Evolutionary conservation across 2,888 invertebrate genomes (phyloP), one percentile per base, ranked within the genome.

Genomic region (Cistogaster globosa): DNA sequence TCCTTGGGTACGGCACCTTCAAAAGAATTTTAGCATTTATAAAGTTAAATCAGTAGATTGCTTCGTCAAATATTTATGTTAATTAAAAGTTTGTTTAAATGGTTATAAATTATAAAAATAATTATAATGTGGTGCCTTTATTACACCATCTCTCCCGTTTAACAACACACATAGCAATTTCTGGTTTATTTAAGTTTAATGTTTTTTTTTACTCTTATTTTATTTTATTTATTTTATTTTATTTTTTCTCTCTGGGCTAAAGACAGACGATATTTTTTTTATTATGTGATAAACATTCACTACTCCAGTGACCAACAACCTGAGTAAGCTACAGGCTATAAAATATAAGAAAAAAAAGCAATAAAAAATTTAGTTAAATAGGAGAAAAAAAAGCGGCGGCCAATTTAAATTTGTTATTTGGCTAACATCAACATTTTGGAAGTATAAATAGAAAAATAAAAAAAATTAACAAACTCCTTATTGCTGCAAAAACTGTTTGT

Each of bases 291-390:
- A 81, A 72, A 82, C 84, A 85, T 85, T 85, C 78, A 85, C 84
- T 85, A 85, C 84, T 82, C 84, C 69, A 85, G 81, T 85, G 84
- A 85, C 84, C 84, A 85, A 85, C 84, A 85, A 85, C 84, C 82
- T 82, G 84, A 85, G 74, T 78, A 58, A 51, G 78, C 82, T 82
- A 6, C 75, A 84, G 75, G 84, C 75, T 80, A 71, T 58, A 71
- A 84, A 80, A 67, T 68, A 32, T 42, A 26, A 42, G 38, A 75
- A 57, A 32, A 63, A 48, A 63, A n/a, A 58, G 20, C 22, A 16
- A 58, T 67, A 72, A 72, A 65, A 57, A 62, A 32, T 69, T 75
- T 57, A 75, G 62, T 75, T 57, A 57, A 69, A n/a, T 36, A 65
- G 51, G 11, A 63, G 2, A 32, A 36, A 68, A 74, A 71, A 84